Percentiles rank a stretch among this genome's conserved stretches.
These are phyloP conservation scores for Petrocephalus schoutedeni DNA, from an alignment of 2,797 vertebrate genomes.

Conservation along the genomic window DNA sequence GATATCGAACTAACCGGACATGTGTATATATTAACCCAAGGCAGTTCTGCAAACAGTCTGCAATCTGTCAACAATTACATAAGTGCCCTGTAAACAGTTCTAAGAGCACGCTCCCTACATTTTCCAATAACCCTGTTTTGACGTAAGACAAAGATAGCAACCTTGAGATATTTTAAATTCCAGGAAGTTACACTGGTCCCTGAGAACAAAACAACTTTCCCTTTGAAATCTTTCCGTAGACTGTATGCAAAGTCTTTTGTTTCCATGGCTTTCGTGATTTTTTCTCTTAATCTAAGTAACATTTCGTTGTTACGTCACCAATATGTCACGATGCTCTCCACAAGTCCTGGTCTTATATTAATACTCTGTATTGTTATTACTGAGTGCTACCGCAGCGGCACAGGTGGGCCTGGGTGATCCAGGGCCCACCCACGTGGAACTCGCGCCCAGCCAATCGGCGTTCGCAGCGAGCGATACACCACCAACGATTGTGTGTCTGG, in stretches of 20 bases:
- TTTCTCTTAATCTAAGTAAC: not conserved
- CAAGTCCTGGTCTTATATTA: not conserved
- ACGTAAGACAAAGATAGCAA: not conserved
- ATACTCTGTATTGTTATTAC: not conserved
- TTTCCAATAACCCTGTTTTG: not conserved
- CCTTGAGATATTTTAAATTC: slow-evolving; percentile 1
- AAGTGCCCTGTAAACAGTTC: slow-evolving; percentile 10
- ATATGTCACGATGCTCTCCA: not conserved
- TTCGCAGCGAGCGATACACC: not conserved
- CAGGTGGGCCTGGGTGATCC: not conserved
- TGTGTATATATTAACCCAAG: slow-evolving; percentile 1
- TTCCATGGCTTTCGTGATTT: not conserved
- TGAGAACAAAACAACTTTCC: not conserved
- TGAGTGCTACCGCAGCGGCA: not conserved
- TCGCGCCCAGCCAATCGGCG: not conserved
- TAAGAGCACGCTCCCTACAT: not conserved
- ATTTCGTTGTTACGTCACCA: not conserved
- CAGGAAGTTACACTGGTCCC: not conserved
- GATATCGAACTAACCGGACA: not conserved
- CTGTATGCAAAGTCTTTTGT: not conserved
- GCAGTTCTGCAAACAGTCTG: not conserved
- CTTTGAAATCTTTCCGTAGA: not conserved
- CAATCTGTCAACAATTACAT: not conserved
- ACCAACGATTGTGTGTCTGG: not conserved
- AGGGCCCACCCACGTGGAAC: not conserved